Percentiles rank a stretch among this genome's conserved stretches.
Evolutionary conservation across 2,113 vertebrate genomes (phyloP).

Genomic region (Chrysochloris asiatica): DNA sequence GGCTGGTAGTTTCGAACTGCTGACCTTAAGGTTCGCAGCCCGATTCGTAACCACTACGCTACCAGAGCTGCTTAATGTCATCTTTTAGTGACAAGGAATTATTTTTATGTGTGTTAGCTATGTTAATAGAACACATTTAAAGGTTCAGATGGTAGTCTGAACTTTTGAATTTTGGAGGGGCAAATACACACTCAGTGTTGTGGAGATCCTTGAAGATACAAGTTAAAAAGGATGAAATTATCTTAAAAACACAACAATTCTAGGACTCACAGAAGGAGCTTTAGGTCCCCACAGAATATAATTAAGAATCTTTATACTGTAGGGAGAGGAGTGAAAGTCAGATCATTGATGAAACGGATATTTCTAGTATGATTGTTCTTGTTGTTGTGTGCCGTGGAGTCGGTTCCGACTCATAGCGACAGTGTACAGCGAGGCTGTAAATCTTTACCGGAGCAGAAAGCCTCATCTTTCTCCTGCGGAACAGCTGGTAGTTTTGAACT

Average conservation of each 20-base stretch:
- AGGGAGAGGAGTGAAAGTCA: background rate
- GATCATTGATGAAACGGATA: background rate
- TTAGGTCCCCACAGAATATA: background rate
- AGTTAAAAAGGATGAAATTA: background rate
- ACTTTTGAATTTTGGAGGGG: constrained; percentile 2
- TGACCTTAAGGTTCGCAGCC: too few species aligned
- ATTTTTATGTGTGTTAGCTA: constrained; percentile 8
- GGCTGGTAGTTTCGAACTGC: too few species aligned
- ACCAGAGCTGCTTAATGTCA: too few species aligned
- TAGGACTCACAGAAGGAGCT: background rate
- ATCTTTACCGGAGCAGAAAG: too few species aligned
- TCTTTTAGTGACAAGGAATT: constrained; percentile 61
- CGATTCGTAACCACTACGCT: too few species aligned
- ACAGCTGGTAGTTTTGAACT: too few species aligned
- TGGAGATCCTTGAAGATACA: background rate
- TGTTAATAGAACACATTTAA: constrained; percentile 15
- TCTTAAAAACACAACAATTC: background rate
- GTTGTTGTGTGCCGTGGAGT: too few species aligned
- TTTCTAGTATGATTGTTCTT: background rate
- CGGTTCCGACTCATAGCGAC: too few species aligned
- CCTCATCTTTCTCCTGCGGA: too few species aligned
- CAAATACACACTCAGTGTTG: constrained; percentile 2
- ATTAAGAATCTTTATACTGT: background rate
- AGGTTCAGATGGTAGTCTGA: constrained; percentile 34
- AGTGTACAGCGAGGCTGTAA: too few species aligned